phyloP scores from a whole-genome alignment of 2,888 invertebrate species.

The Caenorhabditis imperialis region DNA sequence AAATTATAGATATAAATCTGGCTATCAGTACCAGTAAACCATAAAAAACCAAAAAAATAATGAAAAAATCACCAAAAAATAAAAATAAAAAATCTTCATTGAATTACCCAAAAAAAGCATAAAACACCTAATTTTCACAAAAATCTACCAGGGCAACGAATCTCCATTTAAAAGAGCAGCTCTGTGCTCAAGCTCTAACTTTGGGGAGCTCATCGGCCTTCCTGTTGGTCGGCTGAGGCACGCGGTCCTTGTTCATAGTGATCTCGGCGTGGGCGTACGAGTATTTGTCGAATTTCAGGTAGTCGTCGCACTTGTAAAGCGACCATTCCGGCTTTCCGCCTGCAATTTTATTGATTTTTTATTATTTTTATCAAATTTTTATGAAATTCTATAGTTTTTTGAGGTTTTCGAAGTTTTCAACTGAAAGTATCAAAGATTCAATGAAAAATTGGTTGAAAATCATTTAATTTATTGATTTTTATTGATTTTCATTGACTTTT shows the following conservation, averaged over 20 bases:
- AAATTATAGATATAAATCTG: not conserved
- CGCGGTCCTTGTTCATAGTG: constrained; percentile 69
- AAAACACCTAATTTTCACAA: not conserved
- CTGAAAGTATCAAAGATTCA: not conserved
- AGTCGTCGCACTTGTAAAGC: constrained; percentile 75
- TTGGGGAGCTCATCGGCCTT: constrained; percentile 73
- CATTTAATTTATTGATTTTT: not conserved
- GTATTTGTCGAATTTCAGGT: constrained; percentile 73
- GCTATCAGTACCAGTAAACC: no score
- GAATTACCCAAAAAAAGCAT: no score
- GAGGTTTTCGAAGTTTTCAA: not conserved
- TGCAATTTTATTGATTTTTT: constrained; percentile 12
- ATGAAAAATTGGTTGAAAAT: not conserved
- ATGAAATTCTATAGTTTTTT: not conserved
- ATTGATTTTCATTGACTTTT: not conserved
- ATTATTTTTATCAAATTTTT: not conserved
- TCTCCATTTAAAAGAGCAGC: no score
- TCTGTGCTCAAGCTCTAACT: constrained; percentile 23
- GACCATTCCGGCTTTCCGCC: constrained; percentile 66
- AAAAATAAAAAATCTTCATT: no score
- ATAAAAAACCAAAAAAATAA: not conserved
- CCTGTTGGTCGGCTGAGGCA: constrained; percentile 73
- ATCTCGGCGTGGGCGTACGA: constrained; percentile 75
- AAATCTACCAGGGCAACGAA: no score
- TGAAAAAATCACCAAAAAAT: constrained; percentile 1